Evolutionary conservation across 2,113 vertebrate species (phyloP), one percentile per base, ranked within the genome.

Genomic region (Bambusicola thoracicus): DNA sequence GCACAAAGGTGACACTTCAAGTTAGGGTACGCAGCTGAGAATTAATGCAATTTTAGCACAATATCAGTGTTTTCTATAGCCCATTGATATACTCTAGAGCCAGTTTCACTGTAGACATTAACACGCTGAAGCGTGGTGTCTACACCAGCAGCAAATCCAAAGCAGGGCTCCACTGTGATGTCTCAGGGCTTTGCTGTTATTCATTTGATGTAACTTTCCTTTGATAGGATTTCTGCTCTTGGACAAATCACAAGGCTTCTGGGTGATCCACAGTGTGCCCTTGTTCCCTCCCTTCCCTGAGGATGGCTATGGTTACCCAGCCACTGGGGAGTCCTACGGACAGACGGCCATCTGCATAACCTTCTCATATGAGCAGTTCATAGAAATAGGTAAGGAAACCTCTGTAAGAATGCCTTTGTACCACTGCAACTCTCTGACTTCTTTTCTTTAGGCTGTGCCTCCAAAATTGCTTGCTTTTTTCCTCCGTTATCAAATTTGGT

Each of bases 261-360:
- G 98, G 99, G 69, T 99, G 70, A 98, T 98, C 67, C 99, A 99
- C 97, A 99, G 98, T 13, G 97, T 99, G 82, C 99, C 99, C 27
- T 96, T 96, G 86, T 99, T 99, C 96, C 98, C 99, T 51, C 98
- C 98, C 8, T 77, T 96, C 92, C 98, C 98, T 24, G 97, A 98
- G 96, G 97, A 96, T 38, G 98, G 98, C 80, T 99, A 98, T 84
- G 86, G 87, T 32, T 99, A 99, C 95, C 99, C 99, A 34, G 76
- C 95, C 55, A 97, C 97, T 24, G 99, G 98, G 38, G 98, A 97
- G 96, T 84, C 90, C 81, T 97, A 98, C 0, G 98, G 98, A 55
- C 99, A 99, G 95, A 98, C 96, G 0, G 98, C 98, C 84, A 96
- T 99, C 75, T 99, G 99, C 53, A 67, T 98, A 88, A 99, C 98